Conservation (phyloP, 1,140 invertebrate genomes). For the Mamestra configurata region DNA sequence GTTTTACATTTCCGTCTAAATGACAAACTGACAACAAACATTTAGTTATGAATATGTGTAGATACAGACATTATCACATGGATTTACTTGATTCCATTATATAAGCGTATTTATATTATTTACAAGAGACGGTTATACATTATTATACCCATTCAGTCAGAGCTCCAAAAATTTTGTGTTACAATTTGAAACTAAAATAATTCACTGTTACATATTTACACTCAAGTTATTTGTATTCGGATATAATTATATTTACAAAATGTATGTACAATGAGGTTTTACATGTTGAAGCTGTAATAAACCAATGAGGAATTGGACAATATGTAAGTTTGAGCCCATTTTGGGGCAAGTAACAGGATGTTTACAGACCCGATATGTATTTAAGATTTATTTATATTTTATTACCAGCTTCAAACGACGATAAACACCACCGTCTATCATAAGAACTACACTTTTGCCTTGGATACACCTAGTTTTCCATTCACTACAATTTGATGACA, state of each 20-base stretch:
- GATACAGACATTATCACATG: slow-evolving; percentile 45
- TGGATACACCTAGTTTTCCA: not conserved
- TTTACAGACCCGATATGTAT: not conserved
- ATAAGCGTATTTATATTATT: slow-evolving; percentile 50
- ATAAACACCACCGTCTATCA: slow-evolving; percentile 14
- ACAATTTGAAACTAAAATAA: slow-evolving; percentile 41
- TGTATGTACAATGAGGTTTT: slow-evolving; percentile 42
- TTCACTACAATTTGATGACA: not conserved
- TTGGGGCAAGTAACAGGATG: not conserved
- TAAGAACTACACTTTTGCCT: not conserved
- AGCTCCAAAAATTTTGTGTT: slow-evolving; percentile 36
- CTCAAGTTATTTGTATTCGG: slow-evolving; percentile 5
- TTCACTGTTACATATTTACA: slow-evolving; percentile 44
- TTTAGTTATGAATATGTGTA: slow-evolving; percentile 1
- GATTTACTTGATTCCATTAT: slow-evolving; percentile 26
- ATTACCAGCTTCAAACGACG: slow-evolving; percentile 21
- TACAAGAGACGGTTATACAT: slow-evolving; percentile 22
- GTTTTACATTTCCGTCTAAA: slow-evolving; percentile 20
- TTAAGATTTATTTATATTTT: not conserved
- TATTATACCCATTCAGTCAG: slow-evolving; percentile 36
- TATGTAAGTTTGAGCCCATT: not conserved
- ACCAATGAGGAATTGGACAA: not conserved
- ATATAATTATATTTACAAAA: slow-evolving; percentile 42
- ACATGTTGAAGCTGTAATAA: slow-evolving; percentile 16
- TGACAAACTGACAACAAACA: slow-evolving; percentile 27